phyloP scores from a whole-genome alignment of 2,888 invertebrate species.

The Watsonalla binaria region DNA sequence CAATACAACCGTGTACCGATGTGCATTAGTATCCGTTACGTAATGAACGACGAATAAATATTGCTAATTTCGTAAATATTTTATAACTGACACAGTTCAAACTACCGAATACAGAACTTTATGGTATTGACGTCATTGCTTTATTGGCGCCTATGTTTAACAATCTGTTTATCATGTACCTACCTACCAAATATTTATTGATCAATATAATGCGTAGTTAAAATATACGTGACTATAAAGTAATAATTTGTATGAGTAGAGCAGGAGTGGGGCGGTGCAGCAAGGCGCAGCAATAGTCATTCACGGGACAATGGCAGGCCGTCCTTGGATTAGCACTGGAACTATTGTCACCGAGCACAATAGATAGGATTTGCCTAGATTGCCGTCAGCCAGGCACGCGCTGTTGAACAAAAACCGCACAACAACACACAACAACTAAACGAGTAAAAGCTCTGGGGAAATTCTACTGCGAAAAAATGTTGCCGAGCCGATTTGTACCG shows the following conservation, averaged over 20 bases:
- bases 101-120: neutral
- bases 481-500: slow-evolving; percentile 14
- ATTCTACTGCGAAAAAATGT: neutral
- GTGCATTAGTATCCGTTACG: neutral
- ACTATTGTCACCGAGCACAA: slow-evolving; percentile 68
- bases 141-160: neutral
- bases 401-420: slow-evolving; percentile 40
- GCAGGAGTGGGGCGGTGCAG: slow-evolving; percentile 35
- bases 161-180: neutral
- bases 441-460: slow-evolving; percentile 17
- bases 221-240: slow-evolving; percentile 21
- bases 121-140: neutral
- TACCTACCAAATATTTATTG: neutral
- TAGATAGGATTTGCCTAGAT: slow-evolving; percentile 64
- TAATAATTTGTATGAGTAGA: slow-evolving; percentile 11
- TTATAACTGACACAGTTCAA: neutral
- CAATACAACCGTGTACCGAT: neutral
- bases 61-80: neutral
- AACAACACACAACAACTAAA: slow-evolving; percentile 29
- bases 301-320: slow-evolving; percentile 52
- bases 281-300: slow-evolving; percentile 24
- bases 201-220: slow-evolving; percentile 5
- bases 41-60: neutral
- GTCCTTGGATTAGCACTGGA: slow-evolving; percentile 74
- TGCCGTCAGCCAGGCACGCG: slow-evolving; percentile 50